Evolutionary conservation across 1,140 invertebrate species (phyloP), one percentile per base, ranked within the genome.

Genomic region (Coelopa frigida): DNA sequence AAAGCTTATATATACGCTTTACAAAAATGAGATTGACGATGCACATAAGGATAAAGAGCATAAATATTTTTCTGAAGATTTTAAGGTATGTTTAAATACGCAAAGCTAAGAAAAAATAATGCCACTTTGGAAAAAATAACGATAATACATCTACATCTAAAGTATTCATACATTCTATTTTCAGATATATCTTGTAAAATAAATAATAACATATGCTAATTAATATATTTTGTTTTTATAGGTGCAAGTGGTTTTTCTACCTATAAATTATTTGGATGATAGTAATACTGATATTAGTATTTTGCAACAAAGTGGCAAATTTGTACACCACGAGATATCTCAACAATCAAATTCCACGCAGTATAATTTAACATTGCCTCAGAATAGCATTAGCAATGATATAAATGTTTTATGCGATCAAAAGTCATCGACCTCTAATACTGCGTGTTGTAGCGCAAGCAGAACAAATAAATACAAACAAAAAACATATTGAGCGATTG

Each of bases 21-120:
- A 76, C 32, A 89, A 89, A 71, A 74, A 69, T 52, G 82, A 90
- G 64, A 76, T 95, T 54, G 91, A 95, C 70, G 85, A 88, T 73
- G 87, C 89, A 54, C 89, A 92, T 72, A 95, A 89, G 70, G 90
- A 94, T 71, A 91, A 88, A 70, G 78, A 87, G 63, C 80, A 94
- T 70, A 94, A 89, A 77, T 61, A 83, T 14, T 94, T 87, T 69
- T 80, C 78, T 65, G 73, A 80, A 44, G 84, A 94, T 71, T 94
- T 95, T 72, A 89, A 85, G 80, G 91, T 93, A 70, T 15, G 18
- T 43, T 17, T 33, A n/a, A n/a, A n/a, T n/a, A n/a, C n/a, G n/a
- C n/a, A n/a, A n/a, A n/a, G n/a, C 71, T 27, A 17, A 21, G 36
- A 14, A 26, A 3, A 11, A 39, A 39, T 46, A 18, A 24, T 15